Evolutionary conservation across 1,140 invertebrate species (phyloP).

Genomic region (Drosophila leontia): DNA sequence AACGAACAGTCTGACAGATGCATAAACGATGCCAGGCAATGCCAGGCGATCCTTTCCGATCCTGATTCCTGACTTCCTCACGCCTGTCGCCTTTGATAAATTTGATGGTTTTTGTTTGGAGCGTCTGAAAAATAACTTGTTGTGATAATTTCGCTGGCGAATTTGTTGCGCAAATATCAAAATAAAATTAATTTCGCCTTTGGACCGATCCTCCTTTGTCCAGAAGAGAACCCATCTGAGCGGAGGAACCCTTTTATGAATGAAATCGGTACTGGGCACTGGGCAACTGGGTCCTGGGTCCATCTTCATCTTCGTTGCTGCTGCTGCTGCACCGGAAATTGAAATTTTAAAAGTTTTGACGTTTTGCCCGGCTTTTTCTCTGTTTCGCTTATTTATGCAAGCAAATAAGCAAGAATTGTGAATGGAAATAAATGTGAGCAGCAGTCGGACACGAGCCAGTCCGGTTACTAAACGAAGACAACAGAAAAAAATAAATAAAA

Average conservation of each 20-base stretch:
- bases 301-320: slow-evolving; percentile 20
- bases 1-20: slow-evolving; percentile 57
- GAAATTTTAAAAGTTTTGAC: slow-evolving; percentile 83
- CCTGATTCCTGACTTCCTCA: slow-evolving; percentile 55
- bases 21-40: slow-evolving; percentile 16
- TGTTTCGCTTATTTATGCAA: slow-evolving; percentile 70
- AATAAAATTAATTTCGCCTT: slow-evolving; percentile 77
- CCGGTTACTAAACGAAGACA: slow-evolving; percentile 10
- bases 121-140: slow-evolving; percentile 76
- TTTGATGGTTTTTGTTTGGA: slow-evolving; percentile 55
- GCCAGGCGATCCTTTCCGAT: background rate
- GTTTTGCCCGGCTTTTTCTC: slow-evolving; percentile 67
- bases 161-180: slow-evolving; percentile 82
- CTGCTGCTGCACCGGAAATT: slow-evolving; percentile 70
- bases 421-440: slow-evolving; percentile 33
- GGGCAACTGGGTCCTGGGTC: background rate
- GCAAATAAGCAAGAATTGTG: slow-evolving; percentile 68
- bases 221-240: background rate
- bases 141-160: slow-evolving; percentile 75
- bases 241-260: slow-evolving; percentile 42
- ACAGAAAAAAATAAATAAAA: background rate
- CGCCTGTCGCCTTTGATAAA: slow-evolving; percentile 79
- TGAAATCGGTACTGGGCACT: slow-evolving; percentile 23
- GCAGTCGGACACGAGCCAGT: slow-evolving; percentile 61
- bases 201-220: slow-evolving; percentile 8